A percentile compares a stretch with the other conserved stretches of the same genome.
These are phyloP conservation scores for Guaruba guarouba DNA, from an alignment of 2,113 vertebrate genomes.

Conservation along the genomic window DNA sequence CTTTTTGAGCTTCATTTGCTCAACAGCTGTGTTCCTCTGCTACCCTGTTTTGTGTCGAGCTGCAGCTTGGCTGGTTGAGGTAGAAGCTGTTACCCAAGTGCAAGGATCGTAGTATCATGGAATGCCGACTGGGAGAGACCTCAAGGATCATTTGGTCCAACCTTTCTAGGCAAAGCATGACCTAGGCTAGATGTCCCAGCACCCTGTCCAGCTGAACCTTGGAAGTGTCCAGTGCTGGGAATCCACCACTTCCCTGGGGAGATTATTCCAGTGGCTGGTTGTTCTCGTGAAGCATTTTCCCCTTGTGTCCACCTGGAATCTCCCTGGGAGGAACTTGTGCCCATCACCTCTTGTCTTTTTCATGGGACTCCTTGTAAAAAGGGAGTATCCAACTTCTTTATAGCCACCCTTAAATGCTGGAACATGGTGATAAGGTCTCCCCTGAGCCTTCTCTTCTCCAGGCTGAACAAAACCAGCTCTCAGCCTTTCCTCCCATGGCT, in stretches of 20 bases:
- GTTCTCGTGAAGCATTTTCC: not conserved
- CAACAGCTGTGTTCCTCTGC: not conserved
- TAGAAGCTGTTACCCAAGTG: not conserved
- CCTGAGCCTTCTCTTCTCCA: not conserved
- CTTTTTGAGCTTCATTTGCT: not conserved
- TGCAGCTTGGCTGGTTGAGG: not conserved
- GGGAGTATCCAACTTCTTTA: not conserved
- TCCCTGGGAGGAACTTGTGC: not conserved
- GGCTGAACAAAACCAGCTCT: not conserved
- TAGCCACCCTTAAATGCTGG: not conserved
- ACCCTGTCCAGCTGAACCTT: not conserved
- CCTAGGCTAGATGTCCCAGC: not conserved
- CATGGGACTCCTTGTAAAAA: not conserved
- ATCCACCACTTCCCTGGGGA: not conserved
- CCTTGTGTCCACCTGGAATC: not conserved
- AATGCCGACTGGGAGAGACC: not conserved
- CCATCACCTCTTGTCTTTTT: not conserved
- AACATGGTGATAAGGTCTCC: not conserved
- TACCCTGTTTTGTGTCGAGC: fast-evolving
- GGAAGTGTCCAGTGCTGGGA: not conserved
- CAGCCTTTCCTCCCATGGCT: not conserved
- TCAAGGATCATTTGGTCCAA: not conserved
- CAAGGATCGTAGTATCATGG: not conserved
- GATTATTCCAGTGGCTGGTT: not conserved
- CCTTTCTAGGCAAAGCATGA: not conserved